Percentiles rank a stretch among this genome's conserved stretches.
Conservation (phyloP, 2,113 vertebrate genomes). For the Campylorhamphus procurvoides region DNA sequence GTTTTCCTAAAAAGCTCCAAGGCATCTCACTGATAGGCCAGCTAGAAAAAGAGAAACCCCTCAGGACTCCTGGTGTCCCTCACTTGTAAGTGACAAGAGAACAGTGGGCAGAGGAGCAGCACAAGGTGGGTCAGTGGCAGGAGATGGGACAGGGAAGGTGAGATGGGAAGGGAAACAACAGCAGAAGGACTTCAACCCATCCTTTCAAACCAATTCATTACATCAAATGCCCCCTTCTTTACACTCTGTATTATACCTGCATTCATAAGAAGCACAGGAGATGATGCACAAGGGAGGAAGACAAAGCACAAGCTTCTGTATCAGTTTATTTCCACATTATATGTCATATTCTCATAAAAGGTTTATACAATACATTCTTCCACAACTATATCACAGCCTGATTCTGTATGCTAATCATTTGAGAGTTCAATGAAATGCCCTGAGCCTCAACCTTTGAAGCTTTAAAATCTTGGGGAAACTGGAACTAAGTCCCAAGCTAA, state of each 20-base stretch:
- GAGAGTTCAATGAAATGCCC: neutral
- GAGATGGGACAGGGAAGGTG: neutral
- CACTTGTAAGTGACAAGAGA: neutral
- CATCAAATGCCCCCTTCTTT: neutral
- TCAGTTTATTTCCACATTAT: neutral
- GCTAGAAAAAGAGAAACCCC: neutral
- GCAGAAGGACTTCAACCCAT: neutral
- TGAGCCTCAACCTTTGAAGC: neutral
- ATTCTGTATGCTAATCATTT: neutral
- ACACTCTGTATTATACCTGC: neutral
- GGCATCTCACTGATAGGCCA: neutral
- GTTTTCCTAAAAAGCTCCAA: neutral
- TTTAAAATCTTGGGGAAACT: neutral
- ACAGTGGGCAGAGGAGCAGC: neutral
- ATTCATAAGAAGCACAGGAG: neutral
- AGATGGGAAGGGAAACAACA: neutral
- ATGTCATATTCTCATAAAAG: neutral
- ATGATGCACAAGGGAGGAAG: neutral
- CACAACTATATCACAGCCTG: neutral
- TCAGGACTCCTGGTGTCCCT: neutral
- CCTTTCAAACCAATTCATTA: neutral
- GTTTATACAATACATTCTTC: neutral
- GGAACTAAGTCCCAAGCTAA: neutral
- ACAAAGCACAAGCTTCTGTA: neutral
- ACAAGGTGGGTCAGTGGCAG: neutral